Evolutionary conservation across 1,140 invertebrate genomes (phyloP).

Genomic region (Plutomurus gul): DNA sequence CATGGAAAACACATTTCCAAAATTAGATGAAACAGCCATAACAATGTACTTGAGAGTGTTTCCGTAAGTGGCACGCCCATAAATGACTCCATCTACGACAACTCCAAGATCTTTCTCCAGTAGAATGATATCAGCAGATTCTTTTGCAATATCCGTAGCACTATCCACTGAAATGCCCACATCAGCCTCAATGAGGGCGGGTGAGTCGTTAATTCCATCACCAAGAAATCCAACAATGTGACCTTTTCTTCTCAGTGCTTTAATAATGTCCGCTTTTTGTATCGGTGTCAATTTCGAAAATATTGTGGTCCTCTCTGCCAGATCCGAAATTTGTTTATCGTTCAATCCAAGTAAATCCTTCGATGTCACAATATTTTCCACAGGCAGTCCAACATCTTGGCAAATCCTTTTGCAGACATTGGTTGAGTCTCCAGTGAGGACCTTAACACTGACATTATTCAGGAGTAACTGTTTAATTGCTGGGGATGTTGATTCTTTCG

Average conservation of each 20-base stretch:
- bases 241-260: slow-evolving; percentile 24
- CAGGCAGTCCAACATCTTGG: slow-evolving; percentile 24
- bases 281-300: slow-evolving; percentile 45
- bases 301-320: slow-evolving; percentile 31
- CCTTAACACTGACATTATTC: slow-evolving; percentile 37
- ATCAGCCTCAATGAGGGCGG: slow-evolving; percentile 48
- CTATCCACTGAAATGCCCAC: slow-evolving; percentile 52
- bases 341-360: slow-evolving; percentile 1
- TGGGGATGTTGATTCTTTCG: slow-evolving; percentile 2
- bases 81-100: slow-evolving; percentile 34
- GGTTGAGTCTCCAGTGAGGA: slow-evolving; percentile 35
- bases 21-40: slow-evolving; percentile 37
- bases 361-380: not conserved
- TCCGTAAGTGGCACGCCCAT: slow-evolving; percentile 36
- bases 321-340: not conserved
- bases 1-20: slow-evolving; percentile 41
- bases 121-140: slow-evolving; percentile 53
- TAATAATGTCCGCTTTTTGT: slow-evolving; percentile 42
- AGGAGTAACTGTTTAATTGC: slow-evolving; percentile 17
- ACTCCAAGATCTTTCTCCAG: slow-evolving; percentile 47
- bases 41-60: slow-evolving; percentile 45
- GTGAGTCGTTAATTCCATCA: slow-evolving; percentile 54
- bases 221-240: slow-evolving; percentile 53
- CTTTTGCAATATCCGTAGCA: slow-evolving; percentile 52
- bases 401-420: slow-evolving; percentile 40